These are phyloP conservation scores for Oreohelix idahoensis DNA, from an alignment of 1,140 invertebrate species.

Conservation along the genomic window DNA sequence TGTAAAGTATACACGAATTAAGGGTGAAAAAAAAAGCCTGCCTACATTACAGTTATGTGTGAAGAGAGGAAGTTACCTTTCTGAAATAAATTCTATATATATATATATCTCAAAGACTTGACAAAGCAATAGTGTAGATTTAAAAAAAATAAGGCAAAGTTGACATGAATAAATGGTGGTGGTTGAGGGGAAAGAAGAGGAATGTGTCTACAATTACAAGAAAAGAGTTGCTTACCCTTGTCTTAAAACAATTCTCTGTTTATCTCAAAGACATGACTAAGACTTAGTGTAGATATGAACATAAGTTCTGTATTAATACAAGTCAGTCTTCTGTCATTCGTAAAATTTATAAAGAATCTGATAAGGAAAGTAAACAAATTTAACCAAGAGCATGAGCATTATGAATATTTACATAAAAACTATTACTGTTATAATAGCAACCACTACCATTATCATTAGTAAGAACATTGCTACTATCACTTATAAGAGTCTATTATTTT, in stretches of 20 bases:
- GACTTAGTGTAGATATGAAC: conserved; percentile 40
- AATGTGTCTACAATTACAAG: neutral
- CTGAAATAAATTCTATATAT: conserved; percentile 2
- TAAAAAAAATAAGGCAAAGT: conserved; percentile 2
- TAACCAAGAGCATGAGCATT: too few species aligned
- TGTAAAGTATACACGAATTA: neutral
- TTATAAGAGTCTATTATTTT: too few species aligned
- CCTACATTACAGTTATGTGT: neutral
- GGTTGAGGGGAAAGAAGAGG: neutral
- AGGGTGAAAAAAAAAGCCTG: neutral
- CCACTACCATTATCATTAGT: too few species aligned
- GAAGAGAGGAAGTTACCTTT: neutral
- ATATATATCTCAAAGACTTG: neutral
- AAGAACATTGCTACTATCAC: too few species aligned
- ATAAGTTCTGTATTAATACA: too few species aligned
- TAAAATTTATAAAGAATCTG: too few species aligned
- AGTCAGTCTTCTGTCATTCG: too few species aligned
- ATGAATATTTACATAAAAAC: too few species aligned
- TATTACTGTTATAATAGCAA: too few species aligned
- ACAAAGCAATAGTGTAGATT: conserved; percentile 35
- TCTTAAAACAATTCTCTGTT: neutral
- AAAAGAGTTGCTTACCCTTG: neutral
- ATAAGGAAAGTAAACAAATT: too few species aligned
- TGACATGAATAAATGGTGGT: neutral
- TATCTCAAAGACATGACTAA: neutral